Evolutionary conservation across 2,113 vertebrate species (phyloP), one percentile per base, ranked within the genome.

Genomic region (Gavia stellata): DNA sequence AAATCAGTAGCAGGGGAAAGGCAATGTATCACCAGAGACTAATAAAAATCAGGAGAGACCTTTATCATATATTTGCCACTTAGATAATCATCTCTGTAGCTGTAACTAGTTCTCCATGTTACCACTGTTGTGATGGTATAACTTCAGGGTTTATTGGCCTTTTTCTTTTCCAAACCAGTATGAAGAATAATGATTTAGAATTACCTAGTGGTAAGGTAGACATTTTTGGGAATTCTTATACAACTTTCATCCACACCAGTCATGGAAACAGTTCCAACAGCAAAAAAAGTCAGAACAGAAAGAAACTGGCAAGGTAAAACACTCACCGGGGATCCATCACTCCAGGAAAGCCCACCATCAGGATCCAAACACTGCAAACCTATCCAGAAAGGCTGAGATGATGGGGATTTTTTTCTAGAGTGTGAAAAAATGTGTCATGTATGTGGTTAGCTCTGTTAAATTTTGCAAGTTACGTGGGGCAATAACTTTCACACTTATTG

Each of bases 241-340:
- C 25, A 55, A 3, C 33, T 63, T 67, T 24, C 8, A 7, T 62
- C 8, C 19, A 42, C 26, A 16, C 3, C 18, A 66, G 11, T 86
- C 36, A 49, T 20, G 14, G 24, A 81, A 95, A 62, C 14, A 18
- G n/a, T 9, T 62, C 24, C 26, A 81, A n/a, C 12, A 66, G 33
- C 2, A 18, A 55, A 53, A 53, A 70, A 55, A 12, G 8, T 66
- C 42, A 66, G 33, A 59, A 80, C 18, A 63, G 47, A 62, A 91
- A 49, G 42, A 70, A 83, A 55, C 13, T n/a, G 34, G 11, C 2
- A 7, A n/a, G 21, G 6, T 84, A 11, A 36, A 75, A 62, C 56
- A 98, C 98, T 97, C 97, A 99, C 99, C 6, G 98, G 92, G 5
- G 98, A 98, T 20, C 97, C 98, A 40, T 99, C 98, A 33, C 96